phyloP scores from a whole-genome alignment of 2,888 invertebrate genomes.

The Galerucella pusilla region DNA sequence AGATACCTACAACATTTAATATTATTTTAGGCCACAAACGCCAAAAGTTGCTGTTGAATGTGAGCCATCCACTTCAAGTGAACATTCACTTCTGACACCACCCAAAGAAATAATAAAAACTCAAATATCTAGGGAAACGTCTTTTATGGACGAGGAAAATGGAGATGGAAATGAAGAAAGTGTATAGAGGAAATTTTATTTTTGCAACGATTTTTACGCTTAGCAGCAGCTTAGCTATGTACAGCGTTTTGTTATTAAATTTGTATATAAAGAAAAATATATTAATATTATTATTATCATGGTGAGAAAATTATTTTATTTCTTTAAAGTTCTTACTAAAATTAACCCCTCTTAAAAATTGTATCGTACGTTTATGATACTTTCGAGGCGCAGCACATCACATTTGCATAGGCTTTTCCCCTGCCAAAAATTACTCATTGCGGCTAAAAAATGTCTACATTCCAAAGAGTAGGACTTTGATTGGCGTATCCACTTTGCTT shows the following conservation, averaged over 20 bases:
- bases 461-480: no score
- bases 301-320: background rate
- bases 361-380: no score
- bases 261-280: slow-evolving; percentile 28
- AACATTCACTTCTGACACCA: slow-evolving; percentile 10
- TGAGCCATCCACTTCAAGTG: slow-evolving; percentile 44
- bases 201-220: slow-evolving; percentile 22
- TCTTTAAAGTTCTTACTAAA: background rate
- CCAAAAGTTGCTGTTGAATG: slow-evolving; percentile 55
- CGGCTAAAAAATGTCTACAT: no score
- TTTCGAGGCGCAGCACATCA: no score
- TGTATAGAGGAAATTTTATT: slow-evolving; percentile 24
- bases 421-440: no score
- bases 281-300: slow-evolving; percentile 8
- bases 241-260: slow-evolving; percentile 20
- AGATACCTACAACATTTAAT: background rate
- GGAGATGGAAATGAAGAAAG: slow-evolving; percentile 57
- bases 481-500: no score
- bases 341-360: background rate
- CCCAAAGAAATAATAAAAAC: slow-evolving; percentile 46
- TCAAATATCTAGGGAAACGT: slow-evolving; percentile 73
- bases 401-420: no score
- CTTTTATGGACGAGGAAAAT: slow-evolving; percentile 75
- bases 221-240: slow-evolving; percentile 25
- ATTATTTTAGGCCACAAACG: slow-evolving; percentile 60